Evolutionary conservation across 2,888 invertebrate species (phyloP).

Genomic region (Cephus spinipes): DNA sequence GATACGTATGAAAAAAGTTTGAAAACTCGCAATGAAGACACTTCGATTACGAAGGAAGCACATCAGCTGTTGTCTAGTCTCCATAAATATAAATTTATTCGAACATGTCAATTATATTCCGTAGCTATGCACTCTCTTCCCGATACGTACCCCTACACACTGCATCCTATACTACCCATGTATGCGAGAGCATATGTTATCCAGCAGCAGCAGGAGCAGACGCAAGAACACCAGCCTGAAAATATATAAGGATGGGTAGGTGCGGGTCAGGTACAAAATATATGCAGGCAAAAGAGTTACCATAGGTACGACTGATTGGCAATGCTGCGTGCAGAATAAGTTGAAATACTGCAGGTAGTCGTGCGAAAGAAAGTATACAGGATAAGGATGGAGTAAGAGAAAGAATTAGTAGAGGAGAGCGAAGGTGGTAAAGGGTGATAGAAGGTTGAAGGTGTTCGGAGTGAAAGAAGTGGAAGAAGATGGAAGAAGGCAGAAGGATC

Average conservation of each 20-base stretch:
- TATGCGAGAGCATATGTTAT: background rate
- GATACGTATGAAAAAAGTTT: background rate
- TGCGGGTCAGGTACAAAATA: background rate
- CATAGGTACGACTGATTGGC: background rate
- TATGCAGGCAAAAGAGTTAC: background rate
- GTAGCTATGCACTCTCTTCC: background rate
- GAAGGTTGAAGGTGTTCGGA: constrained; percentile 24
- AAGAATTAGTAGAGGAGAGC: constrained; percentile 23
- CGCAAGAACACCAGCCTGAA: background rate
- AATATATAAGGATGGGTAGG: background rate
- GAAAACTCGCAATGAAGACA: background rate
- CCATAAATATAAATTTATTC: background rate
- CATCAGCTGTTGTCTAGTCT: background rate
- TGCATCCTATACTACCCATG: background rate
- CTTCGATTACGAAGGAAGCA: background rate
- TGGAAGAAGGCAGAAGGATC: constrained; percentile 47
- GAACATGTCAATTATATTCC: background rate
- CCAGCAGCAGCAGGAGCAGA: background rate
- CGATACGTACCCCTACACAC: background rate
- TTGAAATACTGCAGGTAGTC: background rate
- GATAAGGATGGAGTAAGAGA: constrained; percentile 1
- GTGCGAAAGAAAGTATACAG: background rate
- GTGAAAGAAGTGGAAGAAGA: constrained; percentile 35
- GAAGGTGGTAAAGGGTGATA: constrained; percentile 20
- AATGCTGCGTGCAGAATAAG: background rate